Percentiles rank a stretch among this genome's conserved stretches.
These are phyloP conservation scores for Sarcophilus harrisii DNA, from an alignment of 2,797 vertebrate genomes.

Conservation along the genomic window DNA sequence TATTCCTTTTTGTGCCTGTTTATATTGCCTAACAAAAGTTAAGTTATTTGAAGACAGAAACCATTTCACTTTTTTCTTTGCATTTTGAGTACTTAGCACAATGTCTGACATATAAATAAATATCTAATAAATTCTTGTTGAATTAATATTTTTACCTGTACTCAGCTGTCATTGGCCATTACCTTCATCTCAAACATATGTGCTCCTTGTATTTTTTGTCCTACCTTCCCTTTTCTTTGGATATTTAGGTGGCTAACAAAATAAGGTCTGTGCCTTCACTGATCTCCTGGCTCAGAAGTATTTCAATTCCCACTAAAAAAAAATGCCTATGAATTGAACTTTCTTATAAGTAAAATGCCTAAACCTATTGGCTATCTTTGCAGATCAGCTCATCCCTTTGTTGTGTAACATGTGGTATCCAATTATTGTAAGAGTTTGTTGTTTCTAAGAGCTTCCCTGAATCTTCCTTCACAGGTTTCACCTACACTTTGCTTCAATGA, in stretches of 20 bases:
- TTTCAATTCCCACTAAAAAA: not conserved
- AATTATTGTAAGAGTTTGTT: accelerated
- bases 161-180: not conserved
- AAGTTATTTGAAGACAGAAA: not conserved
- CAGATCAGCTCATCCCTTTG: not conserved
- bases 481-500: slow-evolving; percentile 51
- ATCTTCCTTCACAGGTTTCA: slow-evolving; percentile 35
- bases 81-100: not conserved
- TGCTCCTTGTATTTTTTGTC: not conserved
- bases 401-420: not conserved
- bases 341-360: slow-evolving; percentile 35
- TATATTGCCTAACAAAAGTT: not conserved
- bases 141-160: not conserved
- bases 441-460: not conserved
- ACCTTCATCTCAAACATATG: not conserved
- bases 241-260: not conserved
- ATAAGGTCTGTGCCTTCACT: slow-evolving; percentile 17
- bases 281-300: slow-evolving; percentile 32
- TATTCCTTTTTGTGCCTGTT: too few relatives aligned
- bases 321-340: slow-evolving; percentile 38
- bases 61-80: not conserved
- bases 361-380: slow-evolving; percentile 48
- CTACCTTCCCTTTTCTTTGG: not conserved
- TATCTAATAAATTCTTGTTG: not conserved
- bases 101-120: not conserved